Conservation (phyloP, 2,888 invertebrate species). For the Leptopilina myrica region DNA sequence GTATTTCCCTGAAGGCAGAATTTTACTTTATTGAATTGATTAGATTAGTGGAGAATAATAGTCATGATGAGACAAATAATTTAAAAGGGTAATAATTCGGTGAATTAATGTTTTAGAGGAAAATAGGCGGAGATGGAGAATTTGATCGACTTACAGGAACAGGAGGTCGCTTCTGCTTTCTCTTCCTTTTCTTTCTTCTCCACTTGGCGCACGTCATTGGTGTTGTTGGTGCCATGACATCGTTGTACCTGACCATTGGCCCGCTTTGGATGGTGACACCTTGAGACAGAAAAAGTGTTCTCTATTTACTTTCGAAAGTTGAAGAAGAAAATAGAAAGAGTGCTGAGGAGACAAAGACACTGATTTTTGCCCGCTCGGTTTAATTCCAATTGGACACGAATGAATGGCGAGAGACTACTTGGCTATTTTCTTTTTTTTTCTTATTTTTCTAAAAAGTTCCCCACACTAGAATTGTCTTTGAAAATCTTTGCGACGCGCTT, state of each 20-base stretch:
- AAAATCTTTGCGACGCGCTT: conserved; percentile 39
- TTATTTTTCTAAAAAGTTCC: conserved; percentile 10
- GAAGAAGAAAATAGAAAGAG: conserved; percentile 18
- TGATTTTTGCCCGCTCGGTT: conserved; percentile 1
- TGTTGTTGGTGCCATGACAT: conserved; percentile 58
- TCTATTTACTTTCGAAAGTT: not conserved
- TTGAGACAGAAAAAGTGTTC: conserved; percentile 56
- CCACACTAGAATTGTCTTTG: conserved; percentile 33
- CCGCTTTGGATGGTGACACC: conserved; percentile 75
- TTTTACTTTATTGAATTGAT: not conserved
- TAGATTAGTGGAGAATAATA: no score
- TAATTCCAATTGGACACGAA: conserved; percentile 13
- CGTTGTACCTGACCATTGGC: conserved; percentile 70
- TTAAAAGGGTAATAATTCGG: not conserved
- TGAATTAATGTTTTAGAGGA: not conserved
- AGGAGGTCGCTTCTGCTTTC: conserved; percentile 70
- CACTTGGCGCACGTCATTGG: conserved; percentile 66
- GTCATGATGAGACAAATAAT: no score
- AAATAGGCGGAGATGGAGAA: not conserved
- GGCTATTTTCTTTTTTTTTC: conserved; percentile 42
- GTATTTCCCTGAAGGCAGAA: conserved; percentile 55
- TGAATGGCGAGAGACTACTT: conserved; percentile 45
- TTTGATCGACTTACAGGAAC: conserved; percentile 64
- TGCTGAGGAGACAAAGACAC: conserved; percentile 23
- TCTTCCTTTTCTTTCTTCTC: conserved; percentile 74